These are phyloP conservation scores for Notolabrus celidotus DNA, from an alignment of 2,797 vertebrate genomes.

Conservation along the genomic window DNA sequence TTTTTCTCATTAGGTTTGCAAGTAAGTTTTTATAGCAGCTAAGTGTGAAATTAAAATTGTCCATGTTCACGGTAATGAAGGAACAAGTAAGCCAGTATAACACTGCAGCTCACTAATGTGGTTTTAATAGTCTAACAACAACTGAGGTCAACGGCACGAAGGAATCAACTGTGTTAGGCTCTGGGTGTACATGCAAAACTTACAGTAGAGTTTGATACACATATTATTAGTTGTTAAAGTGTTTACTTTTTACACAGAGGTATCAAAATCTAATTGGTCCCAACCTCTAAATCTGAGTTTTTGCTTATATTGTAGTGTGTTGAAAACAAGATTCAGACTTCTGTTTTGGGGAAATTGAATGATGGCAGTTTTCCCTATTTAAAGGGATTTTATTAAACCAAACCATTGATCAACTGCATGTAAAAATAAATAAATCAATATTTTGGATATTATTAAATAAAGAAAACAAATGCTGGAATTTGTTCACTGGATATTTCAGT, in stretches of 20 bases:
- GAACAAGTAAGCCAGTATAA: not conserved
- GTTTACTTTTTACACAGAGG: too few species aligned
- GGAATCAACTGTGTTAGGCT: too few species aligned
- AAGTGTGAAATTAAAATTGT: not conserved
- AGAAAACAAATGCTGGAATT: too few species aligned
- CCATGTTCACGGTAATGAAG: conserved; percentile 7
- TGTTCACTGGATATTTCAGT: too few species aligned
- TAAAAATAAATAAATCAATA: not conserved
- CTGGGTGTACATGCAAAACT: too few species aligned
- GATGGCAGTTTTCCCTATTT: conserved; percentile 1
- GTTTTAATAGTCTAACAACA: not conserved
- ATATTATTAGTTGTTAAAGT: too few species aligned
- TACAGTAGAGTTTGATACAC: too few species aligned
- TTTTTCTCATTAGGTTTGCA: not conserved
- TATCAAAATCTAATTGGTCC: not conserved
- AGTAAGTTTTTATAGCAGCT: not conserved
- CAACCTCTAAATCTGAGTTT: not conserved
- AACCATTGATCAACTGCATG: not conserved
- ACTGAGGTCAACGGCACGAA: too few species aligned
- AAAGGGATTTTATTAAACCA: not conserved
- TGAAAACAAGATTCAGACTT: not conserved
- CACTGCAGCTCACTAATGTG: not conserved
- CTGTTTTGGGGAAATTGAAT: too few species aligned
- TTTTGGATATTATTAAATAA: not conserved
- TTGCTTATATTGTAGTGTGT: not conserved